phyloP scores from a whole-genome alignment of 2,797 vertebrate species.

The Octomys mimax region DNA sequence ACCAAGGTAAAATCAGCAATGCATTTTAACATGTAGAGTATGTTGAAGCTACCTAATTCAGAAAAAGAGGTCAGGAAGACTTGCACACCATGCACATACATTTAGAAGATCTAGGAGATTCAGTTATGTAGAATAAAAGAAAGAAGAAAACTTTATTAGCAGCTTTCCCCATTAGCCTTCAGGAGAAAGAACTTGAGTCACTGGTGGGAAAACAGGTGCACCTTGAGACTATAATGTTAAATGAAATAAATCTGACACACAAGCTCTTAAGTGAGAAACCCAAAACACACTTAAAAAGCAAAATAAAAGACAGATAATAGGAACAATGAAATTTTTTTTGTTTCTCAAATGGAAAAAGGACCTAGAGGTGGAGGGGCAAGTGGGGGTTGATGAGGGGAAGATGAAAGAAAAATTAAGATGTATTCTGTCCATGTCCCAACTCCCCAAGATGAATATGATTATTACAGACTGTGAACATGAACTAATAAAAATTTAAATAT shows the following conservation, averaged over 20 bases:
- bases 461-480: background rate
- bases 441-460: background rate
- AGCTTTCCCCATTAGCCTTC: background rate
- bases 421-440: background rate
- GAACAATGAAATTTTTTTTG: background rate
- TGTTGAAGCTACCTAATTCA: constrained; percentile 44
- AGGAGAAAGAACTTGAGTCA: background rate
- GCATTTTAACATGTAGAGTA: background rate
- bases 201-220: background rate
- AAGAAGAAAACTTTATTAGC: background rate
- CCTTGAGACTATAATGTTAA: background rate
- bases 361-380: background rate
- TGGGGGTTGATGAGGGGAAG: background rate
- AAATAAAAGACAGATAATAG: background rate
- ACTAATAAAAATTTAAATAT: background rate
- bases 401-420: background rate
- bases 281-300: background rate
- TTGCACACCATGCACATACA: background rate
- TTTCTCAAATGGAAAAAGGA: background rate
- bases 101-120: constrained; percentile 30
- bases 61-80: background rate
- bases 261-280: background rate
- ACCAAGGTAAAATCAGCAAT: background rate
- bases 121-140: constrained; percentile 17
- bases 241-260: background rate